Conservation (phyloP, 2,113 vertebrate genomes). For the Callipepla squamata region DNA sequence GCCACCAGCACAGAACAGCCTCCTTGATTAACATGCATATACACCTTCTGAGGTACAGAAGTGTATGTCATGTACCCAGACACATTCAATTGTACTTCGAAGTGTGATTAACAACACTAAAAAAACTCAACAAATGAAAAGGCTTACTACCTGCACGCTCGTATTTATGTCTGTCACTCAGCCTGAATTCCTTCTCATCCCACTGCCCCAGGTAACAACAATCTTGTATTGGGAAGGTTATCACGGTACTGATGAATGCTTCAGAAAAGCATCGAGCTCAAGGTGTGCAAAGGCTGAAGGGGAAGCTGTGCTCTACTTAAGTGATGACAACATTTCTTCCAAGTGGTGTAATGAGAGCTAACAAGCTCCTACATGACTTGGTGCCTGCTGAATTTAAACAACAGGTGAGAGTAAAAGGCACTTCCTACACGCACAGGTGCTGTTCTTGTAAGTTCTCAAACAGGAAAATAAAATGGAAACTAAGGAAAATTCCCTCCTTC, state of each 20-base stretch:
- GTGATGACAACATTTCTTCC: neutral
- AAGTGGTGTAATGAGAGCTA: slow-evolving; percentile 11
- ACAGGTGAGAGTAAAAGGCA: neutral
- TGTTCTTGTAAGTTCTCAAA: neutral
- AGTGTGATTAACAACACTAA: neutral
- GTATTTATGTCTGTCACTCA: neutral
- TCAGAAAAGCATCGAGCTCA: neutral
- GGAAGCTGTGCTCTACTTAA: neutral
- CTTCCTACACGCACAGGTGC: neutral
- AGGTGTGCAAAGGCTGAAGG: neutral
- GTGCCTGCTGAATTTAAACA: slow-evolving; percentile 6
- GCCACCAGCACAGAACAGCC: neutral
- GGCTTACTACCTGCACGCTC: neutral
- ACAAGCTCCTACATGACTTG: neutral
- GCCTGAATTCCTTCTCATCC: neutral
- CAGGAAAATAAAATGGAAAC: neutral
- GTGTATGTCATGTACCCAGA: neutral
- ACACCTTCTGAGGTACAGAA: neutral
- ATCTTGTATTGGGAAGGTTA: neutral
- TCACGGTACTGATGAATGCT: neutral
- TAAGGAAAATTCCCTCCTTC: neutral
- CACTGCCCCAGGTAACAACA: neutral
- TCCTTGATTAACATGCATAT: neutral
- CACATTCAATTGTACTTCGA: neutral
- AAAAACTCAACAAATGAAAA: neutral